Evolutionary conservation across 2,797 vertebrate species (phyloP), one percentile per base, ranked within the genome.

Genomic region (Pristis pectinata): DNA sequence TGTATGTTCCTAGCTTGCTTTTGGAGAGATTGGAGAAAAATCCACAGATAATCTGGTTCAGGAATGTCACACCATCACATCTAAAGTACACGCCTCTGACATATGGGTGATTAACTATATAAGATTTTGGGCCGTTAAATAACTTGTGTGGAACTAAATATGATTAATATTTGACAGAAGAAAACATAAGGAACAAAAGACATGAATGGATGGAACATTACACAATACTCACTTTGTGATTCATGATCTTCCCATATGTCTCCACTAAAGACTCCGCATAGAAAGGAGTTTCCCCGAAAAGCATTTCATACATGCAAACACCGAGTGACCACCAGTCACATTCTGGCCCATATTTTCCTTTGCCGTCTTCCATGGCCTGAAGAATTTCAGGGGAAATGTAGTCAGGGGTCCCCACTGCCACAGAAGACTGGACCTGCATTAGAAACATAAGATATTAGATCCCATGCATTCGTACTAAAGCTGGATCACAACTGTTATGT

Each of bases 231-330:
- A 99, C 99, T 98, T 99, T 99, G 96, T 99, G 99, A 97, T 99
- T 99, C 99, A 99, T 99, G 96, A 99, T 99, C 97, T 99, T 99
- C 96, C 99, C 99, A 22, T 99, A 99, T 37, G 99, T 99, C 97
- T 99, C 99, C 97, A 99, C 99, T 96, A 99, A 97, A 94, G 99
- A 99, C 96, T 99, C 99, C 7, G 99, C 99, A 95, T 99, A 99
- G 97, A 99, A 99, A 30, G 99, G 99, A 2, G 99, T 99, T 97
- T 99, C 99, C 95, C 99, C 99, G 53, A 99, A 99, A 95, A 99
- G 98, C 99, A 99, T 99, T 96, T 99, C 99, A 95, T 99, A 99
- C 99, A 99, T 99, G 97, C 99, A 99, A 96, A 99, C 99, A 17
- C 99, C 99, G 95, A 99, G 97, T 95, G 99, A 99, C 99, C 99